Conservation (phyloP, 1,140 invertebrate genomes). For the Procambarus virginalis region DNA sequence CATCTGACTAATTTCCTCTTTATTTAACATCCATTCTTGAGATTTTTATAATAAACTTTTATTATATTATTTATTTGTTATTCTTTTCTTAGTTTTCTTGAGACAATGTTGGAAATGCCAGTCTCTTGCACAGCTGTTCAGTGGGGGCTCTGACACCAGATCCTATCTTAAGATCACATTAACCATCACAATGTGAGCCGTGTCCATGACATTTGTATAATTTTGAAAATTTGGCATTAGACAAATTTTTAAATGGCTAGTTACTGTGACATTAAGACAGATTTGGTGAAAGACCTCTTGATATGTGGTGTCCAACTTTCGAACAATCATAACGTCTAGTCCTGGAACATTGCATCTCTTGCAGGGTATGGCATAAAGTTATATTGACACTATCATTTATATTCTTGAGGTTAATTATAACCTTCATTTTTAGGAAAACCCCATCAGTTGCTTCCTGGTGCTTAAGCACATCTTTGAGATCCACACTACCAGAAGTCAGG, state of each 20-base stretch:
- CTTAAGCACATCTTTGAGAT: no score
- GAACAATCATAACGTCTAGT: slow-evolving; percentile 45
- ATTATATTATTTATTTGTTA: neutral
- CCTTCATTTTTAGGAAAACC: neutral
- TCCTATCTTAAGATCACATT: neutral
- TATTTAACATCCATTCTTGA: neutral
- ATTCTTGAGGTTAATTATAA: neutral
- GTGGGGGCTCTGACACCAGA: neutral
- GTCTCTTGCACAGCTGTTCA: slow-evolving; percentile 11
- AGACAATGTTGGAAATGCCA: neutral
- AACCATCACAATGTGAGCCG: neutral
- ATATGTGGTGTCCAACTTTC: slow-evolving; percentile 14
- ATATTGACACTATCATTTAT: neutral
- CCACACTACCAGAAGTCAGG: no score
- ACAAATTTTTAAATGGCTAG: neutral
- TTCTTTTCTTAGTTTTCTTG: neutral
- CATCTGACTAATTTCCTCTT: neutral
- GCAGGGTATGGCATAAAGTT: neutral
- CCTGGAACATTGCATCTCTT: slow-evolving; percentile 36
- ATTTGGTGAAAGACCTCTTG: neutral
- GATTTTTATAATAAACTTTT: neutral
- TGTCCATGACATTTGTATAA: no score
- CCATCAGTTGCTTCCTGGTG: no score
- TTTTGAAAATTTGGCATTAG: no score
- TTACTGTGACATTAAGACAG: neutral